Evolutionary conservation across 2,113 vertebrate genomes (phyloP), one percentile per base, ranked within the genome.

Genomic region (Tapirus terrestris): DNA sequence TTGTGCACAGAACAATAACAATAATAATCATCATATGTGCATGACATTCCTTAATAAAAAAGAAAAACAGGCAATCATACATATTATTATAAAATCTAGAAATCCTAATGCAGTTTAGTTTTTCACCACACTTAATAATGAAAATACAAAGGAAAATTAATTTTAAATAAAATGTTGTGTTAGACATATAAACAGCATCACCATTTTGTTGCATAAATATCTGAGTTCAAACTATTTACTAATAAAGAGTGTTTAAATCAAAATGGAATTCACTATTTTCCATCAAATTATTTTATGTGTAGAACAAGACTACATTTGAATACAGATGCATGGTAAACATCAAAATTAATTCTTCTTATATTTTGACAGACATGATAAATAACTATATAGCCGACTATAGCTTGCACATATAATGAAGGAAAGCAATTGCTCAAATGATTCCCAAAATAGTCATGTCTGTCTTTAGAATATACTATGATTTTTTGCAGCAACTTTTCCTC

Each of bases 251-350:
- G 23, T 27, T 88, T 60, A 92, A 92, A 80, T 83, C 1, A 60
- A 97, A 94, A 85, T 60, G 2, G 29, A 96, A 75, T 90, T 93
- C 43, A 76, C 16, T 84, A 31, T 53, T 94, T 95, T 65, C 11
- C 36, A 90, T 84, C 8, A 88, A 75, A 93, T 63, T 39, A 23
- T 48, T 89, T 88, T 76, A 58, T 72, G 48, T 63, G 6, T 82
- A 85, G 36, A 89, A 79, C 11, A 96, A 91, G 76, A 53, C n/a
- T 68, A 36, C 63, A 75, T 87, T 83, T 84, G 12, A 86, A 86
- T 56, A 75, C 72, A 94, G 20, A 31, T 83, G 9, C 45, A 56
- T 73, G 39, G 3, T 67, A 76, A 93, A 72, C 3, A 72, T 89
- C 68, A 86, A 96, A 76, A 92, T 63, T 56, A 79, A 90, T 91